A percentile compares a stretch with the other conserved stretches of the same genome.
phyloP scores from a whole-genome alignment of 2,888 invertebrate genomes.

The Rhagophthalmus giganteus region DNA sequence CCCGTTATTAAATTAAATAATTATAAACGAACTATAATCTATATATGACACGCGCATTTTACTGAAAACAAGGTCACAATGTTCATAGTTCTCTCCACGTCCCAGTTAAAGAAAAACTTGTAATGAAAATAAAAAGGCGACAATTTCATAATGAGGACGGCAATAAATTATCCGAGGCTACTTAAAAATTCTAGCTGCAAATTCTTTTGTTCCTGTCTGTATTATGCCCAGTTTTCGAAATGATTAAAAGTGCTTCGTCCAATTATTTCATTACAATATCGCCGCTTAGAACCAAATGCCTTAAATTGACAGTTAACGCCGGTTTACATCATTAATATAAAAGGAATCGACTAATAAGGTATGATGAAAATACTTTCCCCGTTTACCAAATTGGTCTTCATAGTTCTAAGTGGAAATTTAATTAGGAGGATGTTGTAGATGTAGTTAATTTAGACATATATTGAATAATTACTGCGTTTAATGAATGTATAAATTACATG shows the following conservation, averaged over 20 bases:
- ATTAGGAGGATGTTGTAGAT: too few species aligned
- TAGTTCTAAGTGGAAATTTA: too few species aligned
- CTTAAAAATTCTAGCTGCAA: slow-evolving; percentile 2
- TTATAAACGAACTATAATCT: too few species aligned
- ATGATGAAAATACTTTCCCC: too few species aligned
- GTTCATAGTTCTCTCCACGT: slow-evolving; percentile 2
- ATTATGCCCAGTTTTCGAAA: background rate
- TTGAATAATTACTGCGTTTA: too few species aligned
- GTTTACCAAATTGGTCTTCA: too few species aligned
- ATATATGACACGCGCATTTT: background rate
- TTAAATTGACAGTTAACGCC: too few species aligned
- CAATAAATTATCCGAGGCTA: slow-evolving; percentile 4
- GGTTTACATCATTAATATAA: too few species aligned
- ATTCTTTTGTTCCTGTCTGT: background rate
- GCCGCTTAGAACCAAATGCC: too few species aligned
- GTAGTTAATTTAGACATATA: too few species aligned
- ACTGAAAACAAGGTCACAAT: slow-evolving; percentile 2
- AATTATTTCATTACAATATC: background rate
- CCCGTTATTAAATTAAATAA: background rate
- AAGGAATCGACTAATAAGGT: too few species aligned
- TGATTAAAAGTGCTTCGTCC: background rate
- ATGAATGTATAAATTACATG: too few species aligned
- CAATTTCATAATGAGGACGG: slow-evolving; percentile 4
- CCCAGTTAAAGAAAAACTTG: slow-evolving; percentile 2
- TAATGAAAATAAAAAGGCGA: background rate